Evolutionary conservation across 2,797 vertebrate genomes (phyloP).

Genomic region (Scarus forsteni): DNA sequence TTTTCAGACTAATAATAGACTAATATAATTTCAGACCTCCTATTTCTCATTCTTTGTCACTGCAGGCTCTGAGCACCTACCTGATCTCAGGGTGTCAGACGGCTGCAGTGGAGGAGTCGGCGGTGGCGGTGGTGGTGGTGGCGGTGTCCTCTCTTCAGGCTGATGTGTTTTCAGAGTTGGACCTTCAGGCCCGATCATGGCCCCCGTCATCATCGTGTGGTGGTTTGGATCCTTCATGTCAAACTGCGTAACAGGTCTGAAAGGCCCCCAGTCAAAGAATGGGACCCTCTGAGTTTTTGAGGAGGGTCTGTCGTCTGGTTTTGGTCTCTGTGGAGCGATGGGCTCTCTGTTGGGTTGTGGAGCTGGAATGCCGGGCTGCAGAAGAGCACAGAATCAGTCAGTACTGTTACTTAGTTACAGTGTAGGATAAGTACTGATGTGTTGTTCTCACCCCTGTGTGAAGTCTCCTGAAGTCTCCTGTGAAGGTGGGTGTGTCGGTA

Average conservation of each 20-base stretch:
- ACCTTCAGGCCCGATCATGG: constrained; percentile 13
- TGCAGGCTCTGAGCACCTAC: constrained; percentile 40
- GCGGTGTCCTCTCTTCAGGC: neutral
- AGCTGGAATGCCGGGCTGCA: constrained; percentile 63
- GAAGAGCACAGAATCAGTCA: neutral
- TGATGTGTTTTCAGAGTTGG: constrained; percentile 37
- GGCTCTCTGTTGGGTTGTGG: constrained; percentile 7
- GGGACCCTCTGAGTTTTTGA: constrained; percentile 57
- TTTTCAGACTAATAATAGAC: no score
- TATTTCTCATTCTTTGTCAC: no score
- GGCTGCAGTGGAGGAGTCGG: constrained; percentile 13
- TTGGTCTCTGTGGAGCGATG: constrained; percentile 18
- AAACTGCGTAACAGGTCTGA: constrained; percentile 57
- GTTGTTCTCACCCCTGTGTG: constrained; percentile 64
- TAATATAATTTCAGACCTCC: no score
- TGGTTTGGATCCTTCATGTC: constrained; percentile 31
- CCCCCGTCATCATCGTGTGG: constrained; percentile 8
- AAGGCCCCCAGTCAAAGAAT: constrained; percentile 61
- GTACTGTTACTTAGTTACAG: neutral
- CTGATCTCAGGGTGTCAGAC: constrained; percentile 45
- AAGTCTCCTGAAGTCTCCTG: constrained; percentile 57
- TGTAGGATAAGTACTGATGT: neutral
- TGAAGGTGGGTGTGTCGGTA: constrained; percentile 59
- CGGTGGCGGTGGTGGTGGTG: fast-evolving
- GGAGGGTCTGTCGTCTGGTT: constrained; percentile 18